Conservation (phyloP, 2,888 invertebrate species). For the Lasioglossum malachurum region DNA sequence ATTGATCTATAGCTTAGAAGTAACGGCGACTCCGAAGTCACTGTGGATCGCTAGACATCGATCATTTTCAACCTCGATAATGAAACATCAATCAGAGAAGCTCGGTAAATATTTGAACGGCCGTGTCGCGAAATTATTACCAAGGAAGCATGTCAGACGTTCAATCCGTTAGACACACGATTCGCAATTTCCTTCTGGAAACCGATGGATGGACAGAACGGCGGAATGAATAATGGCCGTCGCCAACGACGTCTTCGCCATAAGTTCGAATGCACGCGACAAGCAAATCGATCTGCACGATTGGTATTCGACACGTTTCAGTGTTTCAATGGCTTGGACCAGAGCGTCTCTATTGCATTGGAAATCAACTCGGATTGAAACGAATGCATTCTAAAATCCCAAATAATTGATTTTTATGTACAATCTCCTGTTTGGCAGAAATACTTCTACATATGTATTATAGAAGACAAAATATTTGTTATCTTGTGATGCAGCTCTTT, state of each 20-base stretch:
- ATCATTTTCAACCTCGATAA: conserved; percentile 24
- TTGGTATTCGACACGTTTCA: conserved; percentile 13
- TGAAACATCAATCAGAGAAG: conserved; percentile 45
- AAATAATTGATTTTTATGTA: not conserved
- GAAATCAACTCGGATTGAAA: not conserved
- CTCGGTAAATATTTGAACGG: conserved; percentile 5
- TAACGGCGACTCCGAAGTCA: conserved; percentile 9
- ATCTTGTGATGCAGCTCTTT: not conserved
- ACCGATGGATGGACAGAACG: conserved; percentile 57
- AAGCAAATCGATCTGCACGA: conserved; percentile 7
- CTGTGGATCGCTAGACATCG: conserved; percentile 8
- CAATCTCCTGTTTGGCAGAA: not conserved
- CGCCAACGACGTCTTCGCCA: conserved; percentile 54
- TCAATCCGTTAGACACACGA: conserved; percentile 40
- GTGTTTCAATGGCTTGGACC: not conserved
- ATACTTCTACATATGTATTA: not conserved
- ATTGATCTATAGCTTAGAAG: not conserved
- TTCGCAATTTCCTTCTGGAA: conserved; percentile 59
- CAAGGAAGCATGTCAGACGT: conserved; percentile 46
- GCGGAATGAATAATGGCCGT: conserved; percentile 59
- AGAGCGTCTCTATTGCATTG: not conserved
- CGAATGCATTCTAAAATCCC: not conserved
- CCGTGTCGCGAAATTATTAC: conserved; percentile 45
- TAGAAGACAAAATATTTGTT: not conserved
- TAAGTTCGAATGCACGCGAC: conserved; percentile 29